Base-by-base conservation (phyloP, 2,888 invertebrate genomes). In the Protodeltote pygarga region DNA sequence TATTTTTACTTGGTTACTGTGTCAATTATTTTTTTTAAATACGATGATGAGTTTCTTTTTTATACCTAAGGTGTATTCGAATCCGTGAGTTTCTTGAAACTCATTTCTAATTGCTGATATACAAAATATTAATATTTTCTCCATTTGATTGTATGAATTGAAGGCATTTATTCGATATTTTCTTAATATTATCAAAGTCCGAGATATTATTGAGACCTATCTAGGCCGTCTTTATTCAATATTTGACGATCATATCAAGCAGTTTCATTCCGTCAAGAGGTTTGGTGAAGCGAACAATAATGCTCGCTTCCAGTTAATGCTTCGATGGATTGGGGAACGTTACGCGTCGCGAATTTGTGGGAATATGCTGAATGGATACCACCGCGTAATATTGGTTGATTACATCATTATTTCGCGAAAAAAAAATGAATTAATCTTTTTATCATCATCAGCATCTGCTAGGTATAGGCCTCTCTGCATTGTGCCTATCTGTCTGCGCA, bases 271-370 rank as follows among this genome's bases (percentile, higher is more conserved):
- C 71, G 73, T 75, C 71, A 76, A 74, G 77, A 75, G 74, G 72
- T 64, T 71, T 73, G 73, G 68, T 70, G 79, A 72, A 77, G 79
- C 75, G 81, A 77, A 76, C 83, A 85, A 83, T 86, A 81, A 83
- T 77, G 74, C 79, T 73, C 72, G 74, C 80, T 85, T 82, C 79
- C 81, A 81, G 74, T 85, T 81, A 81, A 83, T 81, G 83, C 83
- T 81, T 58, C 79, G 65, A 75, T 84, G 80, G 73, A 76, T 82
- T 73, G 75, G 73, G 75, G 65, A 72, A 69, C 71, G 65, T 65
- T 63, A 59, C 59, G 51, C 68, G 65, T 73, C 71, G 74, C 68
- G 73, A 77, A 78, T 75, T 71, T 75, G 67, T 62, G 71, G 71
- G 62, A 67, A 74, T 76, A 75, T 66, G 64, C 72, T 79, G 69